Base-by-base conservation (phyloP, 2,113 vertebrate genomes). In the Ranitomeya imitator region DNA sequence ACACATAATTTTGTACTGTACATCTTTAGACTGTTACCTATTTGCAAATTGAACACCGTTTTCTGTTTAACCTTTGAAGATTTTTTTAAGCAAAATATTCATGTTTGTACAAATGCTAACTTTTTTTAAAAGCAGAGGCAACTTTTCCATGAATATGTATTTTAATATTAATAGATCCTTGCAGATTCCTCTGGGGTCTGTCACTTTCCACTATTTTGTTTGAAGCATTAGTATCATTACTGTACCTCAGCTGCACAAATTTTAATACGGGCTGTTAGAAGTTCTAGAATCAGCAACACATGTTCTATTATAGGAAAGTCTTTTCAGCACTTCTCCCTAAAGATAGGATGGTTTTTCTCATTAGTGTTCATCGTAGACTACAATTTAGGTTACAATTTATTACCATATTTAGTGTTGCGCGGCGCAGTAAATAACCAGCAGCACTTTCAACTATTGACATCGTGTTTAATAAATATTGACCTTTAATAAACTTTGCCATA, bases 151-250 rank as follows among this genome's bases (percentile, higher is more conserved):
- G 79, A 82, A 88, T 88, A 82, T 83, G 63, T 37, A 73, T 74
- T 61, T 73, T 83, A 63, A 82, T 73, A 83, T 82, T 45, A 88
- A 88, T 82, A 61, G 31, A 71, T 74, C 74, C 79, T 79, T 83
- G 83, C 74, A 61, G 31, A 71, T 74, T 82, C 79, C 86, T 83
- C 67, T 55, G 63, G 86, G 86, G 26, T 26, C 79, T 88, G 55
- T 26, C 60, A 52, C 63, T 61, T 73, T 82, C 55, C 71, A 74
- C 55, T 60, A 16, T 88, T 83, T 57, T 76, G 74, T 80, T 51
- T 88, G 78, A 88, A 76, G 31, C 73, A 74, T 83, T 88, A 88
- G 26, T 82, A 82, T 83, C 67, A 82, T 82, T 74, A 88, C 37
- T 45, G 37, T 45, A 45, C 54, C 79, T 71, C 78, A 7, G 67